Base-by-base conservation (phyloP, 2,113 vertebrate genomes). In the Serilophus lunatus region DNA sequence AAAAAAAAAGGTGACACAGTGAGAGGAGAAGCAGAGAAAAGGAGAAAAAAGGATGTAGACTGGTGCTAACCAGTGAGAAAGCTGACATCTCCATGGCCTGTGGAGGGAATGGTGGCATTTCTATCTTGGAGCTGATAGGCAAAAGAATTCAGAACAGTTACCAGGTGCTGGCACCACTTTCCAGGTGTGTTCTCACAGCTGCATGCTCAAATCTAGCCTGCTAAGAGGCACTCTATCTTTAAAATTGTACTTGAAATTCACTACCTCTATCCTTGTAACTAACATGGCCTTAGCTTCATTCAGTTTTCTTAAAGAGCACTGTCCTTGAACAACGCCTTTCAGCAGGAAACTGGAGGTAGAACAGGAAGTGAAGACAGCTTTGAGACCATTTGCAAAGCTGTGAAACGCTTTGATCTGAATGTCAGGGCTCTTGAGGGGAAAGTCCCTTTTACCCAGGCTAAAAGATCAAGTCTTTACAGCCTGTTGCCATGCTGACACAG, bases 361-460 rank as follows among this genome's bases (percentile, higher is more conserved):
- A 77, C 86, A 88, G 80, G 91, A 93, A 94, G 88, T 10, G 3
- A 72, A 87, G 59, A 18, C 8, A 35, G 91, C 65, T 51, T 86
- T 54, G 59, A 94, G 63, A 89, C 23, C 69, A 84, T 59, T 50
- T 3, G 9, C 38, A 87, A 65, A 91, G 38, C 82, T 49, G 40
- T 57, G 54, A 72, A 95, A 88, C 45, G 25, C 84, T 95, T 94
- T 86, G 82, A 96, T 94, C 90, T 86, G 71, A 85, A 54, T 0
- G 0, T 72, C 42, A 3, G 25, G 23, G 35, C 74, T 77, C 70
- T 29, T 10, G 1, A 35, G 91, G 78, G 95, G 47, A 97, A 95
- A 94, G 95, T 96, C 85, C 68, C 38, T 66, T 92, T 51, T 35
- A 85, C 38, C 29, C 24, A 77, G n/a, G 53, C 36, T 82, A 12